phyloP scores from a whole-genome alignment of 2,113 vertebrate species.

The Myocastor coypus region DNA sequence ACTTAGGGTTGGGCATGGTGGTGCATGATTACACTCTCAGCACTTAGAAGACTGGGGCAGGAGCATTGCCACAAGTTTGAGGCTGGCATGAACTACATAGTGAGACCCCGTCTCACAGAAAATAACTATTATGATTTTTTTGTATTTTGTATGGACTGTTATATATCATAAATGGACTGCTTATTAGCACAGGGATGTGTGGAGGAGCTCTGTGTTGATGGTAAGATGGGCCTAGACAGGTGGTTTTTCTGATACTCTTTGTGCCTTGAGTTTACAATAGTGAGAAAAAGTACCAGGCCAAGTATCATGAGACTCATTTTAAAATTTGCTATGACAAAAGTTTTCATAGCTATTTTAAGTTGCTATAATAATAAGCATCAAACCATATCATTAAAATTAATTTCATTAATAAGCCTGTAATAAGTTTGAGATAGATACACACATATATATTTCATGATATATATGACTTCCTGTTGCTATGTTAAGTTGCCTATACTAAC shows the following conservation, averaged over 20 bases:
- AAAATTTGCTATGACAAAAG: slow-evolving; percentile 38
- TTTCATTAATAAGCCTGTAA: neutral
- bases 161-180: neutral
- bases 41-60: neutral
- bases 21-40: neutral
- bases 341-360: no score
- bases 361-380: slow-evolving; percentile 27
- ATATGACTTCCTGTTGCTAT: slow-evolving; percentile 23
- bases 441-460: no score
- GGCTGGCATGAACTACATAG: neutral
- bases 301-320: slow-evolving; percentile 16
- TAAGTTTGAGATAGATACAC: no score
- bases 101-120: neutral
- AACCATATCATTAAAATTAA: slow-evolving; percentile 33
- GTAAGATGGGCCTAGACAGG: neutral
- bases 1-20: neutral
- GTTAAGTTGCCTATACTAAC: slow-evolving; percentile 50
- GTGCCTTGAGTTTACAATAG: neutral
- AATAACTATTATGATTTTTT: neutral
- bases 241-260: slow-evolving; percentile 4
- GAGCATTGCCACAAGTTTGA: neutral
- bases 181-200: neutral
- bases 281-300: neutral
- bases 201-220: neutral
- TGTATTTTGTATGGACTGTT: slow-evolving; percentile 1